Evolutionary conservation across 2,113 vertebrate species (phyloP).

Genomic region (Anthoscopus minutus): DNA sequence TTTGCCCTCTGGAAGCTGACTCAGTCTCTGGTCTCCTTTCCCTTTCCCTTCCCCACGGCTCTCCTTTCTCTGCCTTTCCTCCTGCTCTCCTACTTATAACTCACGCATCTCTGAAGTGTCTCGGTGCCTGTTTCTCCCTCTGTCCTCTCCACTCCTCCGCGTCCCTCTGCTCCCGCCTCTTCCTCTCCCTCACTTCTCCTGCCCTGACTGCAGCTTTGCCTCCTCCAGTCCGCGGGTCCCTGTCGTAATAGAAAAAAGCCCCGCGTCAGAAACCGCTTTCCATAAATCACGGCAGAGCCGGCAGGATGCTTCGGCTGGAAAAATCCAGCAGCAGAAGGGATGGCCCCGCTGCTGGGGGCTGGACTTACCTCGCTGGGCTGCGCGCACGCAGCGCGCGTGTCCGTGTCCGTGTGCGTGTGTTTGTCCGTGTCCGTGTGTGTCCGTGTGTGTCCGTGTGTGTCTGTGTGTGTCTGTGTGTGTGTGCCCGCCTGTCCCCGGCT

Average conservation of each 20-base stretch:
- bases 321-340: constrained; percentile 52
- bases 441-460: not conserved
- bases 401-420: not conserved
- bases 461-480: not conserved
- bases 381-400: not conserved
- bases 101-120: not conserved
- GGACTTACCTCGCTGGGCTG: not conserved
- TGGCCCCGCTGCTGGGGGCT: not conserved
- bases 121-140: not conserved
- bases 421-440: not conserved
- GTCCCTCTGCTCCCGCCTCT: not conserved
- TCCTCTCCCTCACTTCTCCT: not conserved
- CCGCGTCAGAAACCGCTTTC: constrained; percentile 50
- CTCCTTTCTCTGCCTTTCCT: not conserved
- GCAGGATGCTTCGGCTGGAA: constrained; percentile 46
- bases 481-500: not conserved
- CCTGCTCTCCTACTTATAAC: not conserved
- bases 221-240: not conserved
- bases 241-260: constrained; percentile 3
- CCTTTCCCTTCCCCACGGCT: not conserved
- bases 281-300: constrained; percentile 30
- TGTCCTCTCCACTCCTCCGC: not conserved
- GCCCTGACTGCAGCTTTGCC: constrained; percentile 13
- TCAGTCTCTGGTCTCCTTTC: constrained; percentile 52
- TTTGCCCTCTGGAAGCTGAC: not conserved